Conservation (phyloP, 2,888 invertebrate genomes). For the Agrochola lota region DNA sequence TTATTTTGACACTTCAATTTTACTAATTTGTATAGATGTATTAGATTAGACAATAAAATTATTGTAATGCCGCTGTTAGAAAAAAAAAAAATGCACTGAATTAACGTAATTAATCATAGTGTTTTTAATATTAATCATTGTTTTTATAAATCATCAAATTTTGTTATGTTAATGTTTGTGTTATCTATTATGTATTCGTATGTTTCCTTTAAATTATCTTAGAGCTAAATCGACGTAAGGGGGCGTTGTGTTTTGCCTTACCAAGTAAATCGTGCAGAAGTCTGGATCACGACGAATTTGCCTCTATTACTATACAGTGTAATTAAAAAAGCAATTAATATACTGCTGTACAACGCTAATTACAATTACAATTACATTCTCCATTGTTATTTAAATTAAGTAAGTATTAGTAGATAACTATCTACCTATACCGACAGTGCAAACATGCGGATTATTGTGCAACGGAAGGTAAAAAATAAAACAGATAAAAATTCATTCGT, state of each 20-base stretch:
- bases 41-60: no score
- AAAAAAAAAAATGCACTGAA: background rate
- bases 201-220: constrained; percentile 7
- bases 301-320: constrained; percentile 20
- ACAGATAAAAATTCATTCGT: constrained; percentile 81
- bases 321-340: constrained; percentile 60
- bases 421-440: constrained; percentile 64
- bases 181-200: background rate
- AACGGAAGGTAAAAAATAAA: constrained; percentile 80
- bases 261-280: constrained; percentile 7
- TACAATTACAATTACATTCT: constrained; percentile 48
- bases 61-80: no score
- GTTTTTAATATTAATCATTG: background rate
- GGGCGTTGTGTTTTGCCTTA: constrained; percentile 8
- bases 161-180: background rate
- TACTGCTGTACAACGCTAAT: constrained; percentile 43
- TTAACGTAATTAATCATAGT: background rate
- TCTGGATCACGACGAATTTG: constrained; percentile 29
- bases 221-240: background rate
- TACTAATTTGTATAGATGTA: no score
- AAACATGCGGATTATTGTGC: constrained; percentile 72
- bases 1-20: no score
- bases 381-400: constrained; percentile 23
- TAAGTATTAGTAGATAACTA: constrained; percentile 50
- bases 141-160: background rate